Conservation (phyloP, 2,797 vertebrate genomes). For the Tragopan temminckii region DNA sequence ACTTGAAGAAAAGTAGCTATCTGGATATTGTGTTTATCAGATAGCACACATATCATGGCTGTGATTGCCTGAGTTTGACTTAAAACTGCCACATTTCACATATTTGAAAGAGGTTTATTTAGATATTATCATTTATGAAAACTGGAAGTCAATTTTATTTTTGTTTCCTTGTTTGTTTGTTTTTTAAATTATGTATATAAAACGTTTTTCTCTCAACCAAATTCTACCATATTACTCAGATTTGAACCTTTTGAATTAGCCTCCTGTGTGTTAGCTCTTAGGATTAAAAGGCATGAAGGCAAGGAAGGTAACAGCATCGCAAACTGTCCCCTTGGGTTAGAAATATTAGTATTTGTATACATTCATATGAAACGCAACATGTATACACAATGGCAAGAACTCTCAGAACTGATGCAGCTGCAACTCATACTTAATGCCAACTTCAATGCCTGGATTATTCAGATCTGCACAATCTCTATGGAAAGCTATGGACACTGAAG, state of each 20-base stretch:
- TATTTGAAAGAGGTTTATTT: conserved; percentile 9
- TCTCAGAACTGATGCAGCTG: background rate
- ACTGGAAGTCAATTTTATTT: background rate
- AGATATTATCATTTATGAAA: background rate
- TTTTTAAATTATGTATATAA: background rate
- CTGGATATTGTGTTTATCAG: conserved; percentile 20
- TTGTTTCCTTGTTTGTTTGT: background rate
- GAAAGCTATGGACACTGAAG: background rate
- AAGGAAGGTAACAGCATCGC: background rate
- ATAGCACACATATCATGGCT: background rate
- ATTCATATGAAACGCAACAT: background rate
- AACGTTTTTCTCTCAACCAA: background rate
- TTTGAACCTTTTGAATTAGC: background rate
- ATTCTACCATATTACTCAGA: background rate
- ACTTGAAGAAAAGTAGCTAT: background rate
- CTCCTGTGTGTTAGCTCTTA: background rate
- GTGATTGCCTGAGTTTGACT: background rate
- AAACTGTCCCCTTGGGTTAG: background rate
- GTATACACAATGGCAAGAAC: background rate
- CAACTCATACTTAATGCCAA: background rate
- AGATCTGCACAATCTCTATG: background rate
- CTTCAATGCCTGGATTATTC: background rate
- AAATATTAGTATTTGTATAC: background rate
- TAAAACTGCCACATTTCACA: conserved; percentile 18
- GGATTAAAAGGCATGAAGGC: background rate